These are phyloP conservation scores for Oreohelix idahoensis DNA, from an alignment of 1,140 invertebrate species.

Conservation along the genomic window DNA sequence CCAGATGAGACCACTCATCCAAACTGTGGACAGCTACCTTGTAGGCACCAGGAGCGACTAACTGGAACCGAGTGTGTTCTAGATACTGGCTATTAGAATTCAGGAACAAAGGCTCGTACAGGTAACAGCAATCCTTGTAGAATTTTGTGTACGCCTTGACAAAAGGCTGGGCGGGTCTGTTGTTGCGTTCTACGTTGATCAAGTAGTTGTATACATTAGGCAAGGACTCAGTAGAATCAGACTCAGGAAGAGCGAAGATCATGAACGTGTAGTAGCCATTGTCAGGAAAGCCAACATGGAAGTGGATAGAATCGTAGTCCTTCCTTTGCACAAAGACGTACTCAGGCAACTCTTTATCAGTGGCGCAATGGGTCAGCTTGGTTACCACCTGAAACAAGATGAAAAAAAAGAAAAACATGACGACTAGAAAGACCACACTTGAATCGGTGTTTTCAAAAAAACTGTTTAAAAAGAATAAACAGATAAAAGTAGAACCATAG, in stretches of 20 bases:
- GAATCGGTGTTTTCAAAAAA: too few relatives aligned
- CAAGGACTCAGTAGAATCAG: slow-evolving; percentile 61
- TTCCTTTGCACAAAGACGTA: slow-evolving; percentile 64
- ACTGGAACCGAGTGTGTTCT: slow-evolving; percentile 37
- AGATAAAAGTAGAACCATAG: too few relatives aligned
- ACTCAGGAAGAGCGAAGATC: slow-evolving; percentile 62
- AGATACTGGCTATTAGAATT: slow-evolving; percentile 41
- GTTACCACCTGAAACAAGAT: slow-evolving; percentile 7
- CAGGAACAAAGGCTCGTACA: slow-evolving; percentile 60
- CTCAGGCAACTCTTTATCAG: slow-evolving; percentile 51
- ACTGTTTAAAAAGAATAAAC: too few relatives aligned
- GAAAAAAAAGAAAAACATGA: slow-evolving; percentile 1
- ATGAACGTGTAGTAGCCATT: slow-evolving; percentile 68
- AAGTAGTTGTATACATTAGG: slow-evolving; percentile 71
- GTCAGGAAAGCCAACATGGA: slow-evolving; percentile 61
- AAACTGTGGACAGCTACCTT: slow-evolving; percentile 64
- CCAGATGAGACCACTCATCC: slow-evolving; percentile 68
- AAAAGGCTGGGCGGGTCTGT: slow-evolving; percentile 54
- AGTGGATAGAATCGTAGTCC: slow-evolving; percentile 40
- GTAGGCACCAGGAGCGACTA: slow-evolving; percentile 61
- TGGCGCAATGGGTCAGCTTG: slow-evolving; percentile 37
- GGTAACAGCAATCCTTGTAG: slow-evolving; percentile 71
- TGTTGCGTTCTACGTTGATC: slow-evolving; percentile 52
- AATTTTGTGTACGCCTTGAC: slow-evolving; percentile 70
- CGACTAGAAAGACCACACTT: neutral